Base-by-base conservation (phyloP, 2,888 invertebrate genomes). In the Tridacna crocea region DNA sequence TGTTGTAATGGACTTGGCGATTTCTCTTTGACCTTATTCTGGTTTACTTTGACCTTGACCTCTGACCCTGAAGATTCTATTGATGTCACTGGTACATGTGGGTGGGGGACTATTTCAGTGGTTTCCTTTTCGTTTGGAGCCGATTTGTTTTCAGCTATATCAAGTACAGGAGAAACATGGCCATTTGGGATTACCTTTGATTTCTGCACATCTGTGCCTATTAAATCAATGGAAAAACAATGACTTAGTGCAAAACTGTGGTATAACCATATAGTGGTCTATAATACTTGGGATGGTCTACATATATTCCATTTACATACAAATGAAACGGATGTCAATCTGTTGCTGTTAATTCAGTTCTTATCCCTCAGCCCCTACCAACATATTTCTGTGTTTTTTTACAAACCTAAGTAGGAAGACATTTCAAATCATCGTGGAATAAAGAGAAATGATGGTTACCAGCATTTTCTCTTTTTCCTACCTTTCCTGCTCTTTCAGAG, bases 1-100 rank as follows among this genome's bases (percentile, higher is more conserved):
- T 88, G 87, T 70, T 83, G 79, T 75, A 77, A 76, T 22, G 83
- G 83, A 80, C 77, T 79, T 4, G 79, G 79, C 10, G 83, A 83
- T 27, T 82, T 82, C 48, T 82, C 78, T 75, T 80, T 80, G 76
- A 76, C 76, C 61, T n/a, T 22, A 68, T 61, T 46, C 26, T 48
- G 17, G 22, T 61, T 51, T 55, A 58, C 55, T 12, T 24, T 58
- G 27, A 68, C 70, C 68, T 79, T 77, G 61, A 75, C 72, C 66
- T 80, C 83, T 73, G 61, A 24, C 11, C 46, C 27, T 19, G 55
- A 36, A 12, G 72, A 46, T 26, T 22, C 48, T 13, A 19, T 19
- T 8, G 55, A n/a, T 11, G n/a, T 22, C n/a, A 55, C 58, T 24
- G 73, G 58, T 61, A 76, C 72, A 46, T 70, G 70, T 24, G 72